Base-by-base conservation (phyloP, 2,797 vertebrate genomes). In the Lacerta bilineata region DNA sequence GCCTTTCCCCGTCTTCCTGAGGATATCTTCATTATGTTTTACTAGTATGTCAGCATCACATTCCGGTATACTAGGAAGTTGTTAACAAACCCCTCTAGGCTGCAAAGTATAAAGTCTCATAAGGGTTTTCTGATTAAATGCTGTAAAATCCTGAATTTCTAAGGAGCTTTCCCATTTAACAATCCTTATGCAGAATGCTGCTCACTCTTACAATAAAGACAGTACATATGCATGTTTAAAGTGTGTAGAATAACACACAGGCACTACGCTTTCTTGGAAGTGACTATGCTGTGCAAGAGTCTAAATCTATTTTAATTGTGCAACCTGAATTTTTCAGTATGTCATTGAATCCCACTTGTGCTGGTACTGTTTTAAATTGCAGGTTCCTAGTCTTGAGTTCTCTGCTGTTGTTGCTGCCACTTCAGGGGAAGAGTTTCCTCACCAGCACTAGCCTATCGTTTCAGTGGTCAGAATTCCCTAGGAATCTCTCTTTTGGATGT, bases 1-100 rank as follows among this genome's bases (percentile, higher is more conserved):
- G 89, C 88, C 83, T 88, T 90, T 92, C 59, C 39, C 72, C 46
- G 66, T 94, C 74, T 88, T 93, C 90, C 89, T 6, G 61, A 91
- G 89, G 90, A 93, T 93, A 86, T 93, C 94, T 94, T 95, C 89
- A 92, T 95, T 92, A 90, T 87, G 85, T 91, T 93, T 79, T 33
- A 82, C 92, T 79, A 90, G 91, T 87, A 89, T 85, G 83, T 91
- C 43, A 18, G 72, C 84, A 82, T 86, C 89, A 91, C 85, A 90
- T 1, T 68, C 43, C 69, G 74, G 83, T 90, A 78, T 43, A 83
- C 17, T 20, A 86, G 9, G 7, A 88, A 17, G 11, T 91, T 93
- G 86, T 84, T 94, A 94, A 94, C 86, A 89, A 94, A 90, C 80
- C 84, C 77, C 89, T 95, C 80, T 46, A 85, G 93, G 94, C 92